Conservation (phyloP, 2,113 vertebrate species). For the Nematolebias whitei region DNA sequence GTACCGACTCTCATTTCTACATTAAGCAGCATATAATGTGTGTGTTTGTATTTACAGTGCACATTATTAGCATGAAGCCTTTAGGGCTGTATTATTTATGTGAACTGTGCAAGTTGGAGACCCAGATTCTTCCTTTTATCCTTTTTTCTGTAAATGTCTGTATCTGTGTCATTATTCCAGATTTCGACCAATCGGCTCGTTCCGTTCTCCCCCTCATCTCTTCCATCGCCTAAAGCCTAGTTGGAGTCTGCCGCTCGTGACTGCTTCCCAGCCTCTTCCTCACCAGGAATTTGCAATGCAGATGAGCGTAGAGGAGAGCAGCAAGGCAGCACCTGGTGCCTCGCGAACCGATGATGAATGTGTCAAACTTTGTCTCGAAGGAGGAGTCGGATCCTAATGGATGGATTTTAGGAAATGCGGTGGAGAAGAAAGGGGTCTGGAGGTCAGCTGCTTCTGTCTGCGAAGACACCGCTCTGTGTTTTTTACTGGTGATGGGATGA, state of each 20-base stretch:
- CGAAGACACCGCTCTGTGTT: not conserved
- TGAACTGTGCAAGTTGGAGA: constrained; percentile 13
- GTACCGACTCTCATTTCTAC: not conserved
- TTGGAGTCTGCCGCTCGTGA: not conserved
- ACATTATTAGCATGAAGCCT: constrained; percentile 9
- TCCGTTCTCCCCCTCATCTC: constrained; percentile 19
- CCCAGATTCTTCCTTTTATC: constrained; percentile 1
- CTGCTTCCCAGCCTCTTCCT: constrained; percentile 17
- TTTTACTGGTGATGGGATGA: not conserved
- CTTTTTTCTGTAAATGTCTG: not conserved
- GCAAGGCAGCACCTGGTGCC: constrained; percentile 28
- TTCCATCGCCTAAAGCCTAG: constrained; percentile 4
- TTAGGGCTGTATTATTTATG: constrained; percentile 6
- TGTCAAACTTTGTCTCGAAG: not conserved
- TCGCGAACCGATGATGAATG: constrained; percentile 22
- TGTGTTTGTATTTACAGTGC: constrained; percentile 2
- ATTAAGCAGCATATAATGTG: constrained; percentile 20
- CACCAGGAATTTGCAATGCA: constrained; percentile 46
- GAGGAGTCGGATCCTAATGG: constrained; percentile 6
- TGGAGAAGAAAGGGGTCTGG: not conserved
- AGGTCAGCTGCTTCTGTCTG: constrained; percentile 11
- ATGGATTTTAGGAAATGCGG: not conserved
- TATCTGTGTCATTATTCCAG: constrained; percentile 1
- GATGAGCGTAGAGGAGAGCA: constrained; percentile 10
- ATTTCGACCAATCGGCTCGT: constrained; percentile 28